Percentiles rank a stretch among this genome's conserved stretches.
Evolutionary conservation across 1,140 invertebrate species (phyloP).

Genomic region (Saccostrea echinata): DNA sequence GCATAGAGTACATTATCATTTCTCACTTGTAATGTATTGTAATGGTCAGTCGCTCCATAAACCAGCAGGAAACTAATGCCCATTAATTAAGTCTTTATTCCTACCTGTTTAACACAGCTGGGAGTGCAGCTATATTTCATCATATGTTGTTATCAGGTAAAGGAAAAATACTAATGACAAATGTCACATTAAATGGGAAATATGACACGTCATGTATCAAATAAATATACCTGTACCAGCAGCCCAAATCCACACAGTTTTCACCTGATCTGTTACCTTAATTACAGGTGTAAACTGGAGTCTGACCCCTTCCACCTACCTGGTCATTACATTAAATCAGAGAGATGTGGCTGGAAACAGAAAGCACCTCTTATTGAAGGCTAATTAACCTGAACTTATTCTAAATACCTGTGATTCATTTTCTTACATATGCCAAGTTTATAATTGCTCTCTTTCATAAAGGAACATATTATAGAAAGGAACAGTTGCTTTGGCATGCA

Average conservation of each 20-base stretch:
- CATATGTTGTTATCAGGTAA: not conserved
- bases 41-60: constrained; percentile 5
- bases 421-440: not conserved
- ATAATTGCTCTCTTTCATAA: not conserved
- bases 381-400: no score
- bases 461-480: not conserved
- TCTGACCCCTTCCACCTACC: not conserved
- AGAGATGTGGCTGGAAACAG: not conserved
- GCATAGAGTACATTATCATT: not conserved
- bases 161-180: constrained; percentile 16
- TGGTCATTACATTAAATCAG: not conserved
- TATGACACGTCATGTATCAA: constrained; percentile 22
- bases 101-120: constrained; percentile 7
- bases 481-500: not conserved
- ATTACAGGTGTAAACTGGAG: constrained; percentile 22
- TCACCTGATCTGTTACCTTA: constrained; percentile 14
- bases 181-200: constrained; percentile 11
- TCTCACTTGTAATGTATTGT: not conserved
- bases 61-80: not conserved
- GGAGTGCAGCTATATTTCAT: not conserved
- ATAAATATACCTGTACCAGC: constrained; percentile 24
- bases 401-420: not conserved
- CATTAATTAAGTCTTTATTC: not conserved
- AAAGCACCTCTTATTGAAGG: not conserved
- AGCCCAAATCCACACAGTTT: not conserved